Percentiles rank a stretch among this genome's conserved stretches.
Conservation (phyloP, 2,797 vertebrate genomes). For the Xiphorhynchus erythropygius region DNA sequence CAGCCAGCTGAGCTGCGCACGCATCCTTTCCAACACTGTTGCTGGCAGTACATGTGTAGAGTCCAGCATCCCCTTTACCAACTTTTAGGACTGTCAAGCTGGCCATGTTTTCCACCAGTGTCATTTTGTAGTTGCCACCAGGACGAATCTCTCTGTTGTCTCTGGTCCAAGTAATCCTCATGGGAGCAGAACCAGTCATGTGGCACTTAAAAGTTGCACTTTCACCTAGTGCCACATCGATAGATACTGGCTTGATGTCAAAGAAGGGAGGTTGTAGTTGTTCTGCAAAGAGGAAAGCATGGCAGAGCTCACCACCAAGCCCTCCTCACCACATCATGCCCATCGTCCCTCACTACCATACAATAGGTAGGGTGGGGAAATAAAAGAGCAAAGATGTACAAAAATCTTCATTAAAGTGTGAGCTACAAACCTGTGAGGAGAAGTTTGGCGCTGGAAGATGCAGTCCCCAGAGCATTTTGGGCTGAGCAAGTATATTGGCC, state of each 20-base stretch:
- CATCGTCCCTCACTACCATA: not conserved
- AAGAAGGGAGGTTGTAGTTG: constrained; percentile 91
- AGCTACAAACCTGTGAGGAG: constrained; percentile 88
- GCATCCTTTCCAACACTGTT: constrained; percentile 89
- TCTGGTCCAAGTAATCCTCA: constrained; percentile 92
- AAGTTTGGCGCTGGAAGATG: constrained; percentile 91
- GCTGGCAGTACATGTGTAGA: constrained; percentile 88
- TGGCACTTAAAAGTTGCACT: constrained; percentile 91
- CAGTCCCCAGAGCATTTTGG: constrained; percentile 88
- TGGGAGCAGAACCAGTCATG: constrained; percentile 88
- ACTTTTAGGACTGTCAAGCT: constrained; percentile 88
- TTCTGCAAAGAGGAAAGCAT: constrained; percentile 81
- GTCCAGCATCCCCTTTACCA: constrained; percentile 86
- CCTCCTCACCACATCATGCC: not conserved
- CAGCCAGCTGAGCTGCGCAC: constrained; percentile 80
- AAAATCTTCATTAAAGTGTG: not conserved
- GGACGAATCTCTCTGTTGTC: constrained; percentile 86
- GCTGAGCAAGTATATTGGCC: constrained; percentile 92
- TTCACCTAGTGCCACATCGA: constrained; percentile 86
- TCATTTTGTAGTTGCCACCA: constrained; percentile 90
- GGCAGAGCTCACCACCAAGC: constrained; percentile 25
- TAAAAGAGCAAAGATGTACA: not conserved
- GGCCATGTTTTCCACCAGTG: constrained; percentile 88
- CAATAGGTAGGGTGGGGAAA: not conserved
- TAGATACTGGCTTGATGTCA: constrained; percentile 85